phyloP scores from a whole-genome alignment of 2,888 invertebrate species.

The Lypha dubia region DNA sequence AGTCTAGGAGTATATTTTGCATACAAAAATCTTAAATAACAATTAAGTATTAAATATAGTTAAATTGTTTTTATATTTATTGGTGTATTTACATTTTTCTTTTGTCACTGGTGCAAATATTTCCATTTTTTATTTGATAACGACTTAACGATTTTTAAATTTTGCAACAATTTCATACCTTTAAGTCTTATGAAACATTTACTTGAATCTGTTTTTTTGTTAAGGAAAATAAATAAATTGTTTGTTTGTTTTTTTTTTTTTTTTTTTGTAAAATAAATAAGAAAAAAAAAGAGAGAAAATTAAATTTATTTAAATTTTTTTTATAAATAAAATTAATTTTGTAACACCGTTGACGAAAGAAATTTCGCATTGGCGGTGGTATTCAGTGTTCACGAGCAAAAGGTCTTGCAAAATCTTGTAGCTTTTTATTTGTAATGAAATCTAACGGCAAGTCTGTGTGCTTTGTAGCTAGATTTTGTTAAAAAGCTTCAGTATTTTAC shows the following conservation, averaged over 20 bases:
- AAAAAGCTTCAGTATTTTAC: too few species aligned
- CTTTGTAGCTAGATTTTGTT: too few species aligned
- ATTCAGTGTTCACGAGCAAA: too few species aligned
- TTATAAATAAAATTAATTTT: too few species aligned
- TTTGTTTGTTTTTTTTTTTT: not conserved
- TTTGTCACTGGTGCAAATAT: slow-evolving; percentile 50
- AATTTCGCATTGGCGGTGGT: too few species aligned
- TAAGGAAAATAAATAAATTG: slow-evolving; percentile 4
- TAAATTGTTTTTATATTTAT: not conserved
- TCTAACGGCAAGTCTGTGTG: too few species aligned
- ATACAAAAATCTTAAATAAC: slow-evolving; percentile 19
- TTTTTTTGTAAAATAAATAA: not conserved
- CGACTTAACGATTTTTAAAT: not conserved
- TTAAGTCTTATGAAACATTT: slow-evolving; percentile 79
- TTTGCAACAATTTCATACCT: slow-evolving; percentile 74
- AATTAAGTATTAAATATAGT: slow-evolving; percentile 12
- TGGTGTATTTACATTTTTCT: slow-evolving; percentile 59
- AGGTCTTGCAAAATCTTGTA: too few species aligned
- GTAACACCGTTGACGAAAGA: too few species aligned
- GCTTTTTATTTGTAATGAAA: too few species aligned
- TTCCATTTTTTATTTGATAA: slow-evolving; percentile 28
- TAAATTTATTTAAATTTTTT: too few species aligned
- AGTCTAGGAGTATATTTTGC: not conserved
- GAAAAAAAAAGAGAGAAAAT: too few species aligned
- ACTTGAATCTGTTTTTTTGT: slow-evolving; percentile 75